Evolutionary conservation across 2,888 invertebrate genomes (phyloP).

Genomic region (Chymomyza amoena): DNA sequence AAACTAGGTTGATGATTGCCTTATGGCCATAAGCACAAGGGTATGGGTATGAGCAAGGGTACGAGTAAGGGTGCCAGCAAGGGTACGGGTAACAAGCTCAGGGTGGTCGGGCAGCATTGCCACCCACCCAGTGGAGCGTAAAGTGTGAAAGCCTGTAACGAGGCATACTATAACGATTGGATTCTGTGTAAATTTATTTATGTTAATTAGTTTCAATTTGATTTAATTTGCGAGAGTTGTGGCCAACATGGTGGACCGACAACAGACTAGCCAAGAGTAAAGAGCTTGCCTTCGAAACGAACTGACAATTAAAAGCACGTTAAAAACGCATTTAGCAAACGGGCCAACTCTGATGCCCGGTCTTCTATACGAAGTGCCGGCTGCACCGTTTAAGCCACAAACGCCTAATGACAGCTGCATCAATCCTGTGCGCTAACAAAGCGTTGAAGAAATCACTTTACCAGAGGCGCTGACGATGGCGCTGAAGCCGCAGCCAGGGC

Average conservation of each 20-base stretch:
- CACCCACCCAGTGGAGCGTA: conserved; percentile 51
- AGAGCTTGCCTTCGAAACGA: conserved; percentile 26
- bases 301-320: conserved; percentile 76
- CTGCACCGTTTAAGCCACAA: conserved; percentile 61
- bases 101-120: neutral
- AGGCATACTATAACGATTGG: conserved; percentile 65
- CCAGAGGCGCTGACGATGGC: conserved; percentile 68
- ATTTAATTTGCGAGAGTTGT: conserved; percentile 56
- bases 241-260: conserved; percentile 8
- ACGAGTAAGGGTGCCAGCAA: neutral
- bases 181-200: conserved; percentile 71
- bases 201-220: conserved; percentile 72
- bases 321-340: conserved; percentile 75
- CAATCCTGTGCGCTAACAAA: conserved; percentile 75
- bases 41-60: conserved; percentile 15
- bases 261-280: neutral
- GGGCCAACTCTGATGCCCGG: neutral
- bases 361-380: neutral
- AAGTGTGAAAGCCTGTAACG: conserved; percentile 69
- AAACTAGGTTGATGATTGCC: neutral
- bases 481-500: neutral
- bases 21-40: conserved; percentile 38
- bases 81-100: neutral
- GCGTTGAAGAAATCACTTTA: conserved; percentile 78
- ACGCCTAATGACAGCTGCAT: conserved; percentile 73